Conservation (phyloP, 2,888 invertebrate species). For the Heteromyza rotundicornis region DNA sequence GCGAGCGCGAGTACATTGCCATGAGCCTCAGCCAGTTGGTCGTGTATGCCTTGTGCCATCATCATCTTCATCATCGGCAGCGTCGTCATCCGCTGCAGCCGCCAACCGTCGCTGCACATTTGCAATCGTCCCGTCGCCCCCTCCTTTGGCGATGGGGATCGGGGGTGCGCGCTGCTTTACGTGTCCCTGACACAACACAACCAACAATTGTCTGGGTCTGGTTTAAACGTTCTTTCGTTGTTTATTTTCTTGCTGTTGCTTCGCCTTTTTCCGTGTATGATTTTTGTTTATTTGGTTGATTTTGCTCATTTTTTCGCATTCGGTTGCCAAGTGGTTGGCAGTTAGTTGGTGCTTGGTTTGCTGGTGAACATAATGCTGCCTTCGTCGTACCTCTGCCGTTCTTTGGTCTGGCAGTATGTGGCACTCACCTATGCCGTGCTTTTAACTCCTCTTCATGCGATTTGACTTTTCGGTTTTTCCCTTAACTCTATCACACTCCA, state of each 20-base stretch:
- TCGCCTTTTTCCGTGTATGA: not conserved
- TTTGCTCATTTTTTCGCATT: not conserved
- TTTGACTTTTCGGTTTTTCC: not conserved
- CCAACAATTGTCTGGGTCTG: slow-evolving; percentile 22
- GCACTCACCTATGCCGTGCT: not conserved
- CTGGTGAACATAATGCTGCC: too few species aligned
- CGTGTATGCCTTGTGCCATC: not conserved
- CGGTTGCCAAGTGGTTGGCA: slow-evolving; percentile 2
- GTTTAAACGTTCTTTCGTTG: slow-evolving; percentile 10
- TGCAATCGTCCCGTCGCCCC: not conserved
- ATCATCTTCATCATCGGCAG: not conserved
- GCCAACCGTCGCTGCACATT: not conserved
- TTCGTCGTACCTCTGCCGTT: too few species aligned
- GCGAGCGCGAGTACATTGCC: slow-evolving; percentile 11
- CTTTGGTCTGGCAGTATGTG: not conserved
- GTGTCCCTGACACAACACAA: slow-evolving; percentile 23
- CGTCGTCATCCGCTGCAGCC: not conserved
- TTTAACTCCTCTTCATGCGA: not conserved
- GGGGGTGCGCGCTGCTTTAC: too few species aligned
- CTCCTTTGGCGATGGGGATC: too few species aligned
- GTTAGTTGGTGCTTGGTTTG: too few species aligned
- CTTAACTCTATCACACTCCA: not conserved
- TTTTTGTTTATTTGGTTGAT: slow-evolving; percentile 11
- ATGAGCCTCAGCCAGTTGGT: not conserved
- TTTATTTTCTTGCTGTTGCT: not conserved